Evolutionary conservation across 2,113 vertebrate genomes (phyloP).

Genomic region (Ceyx cyanopectus): DNA sequence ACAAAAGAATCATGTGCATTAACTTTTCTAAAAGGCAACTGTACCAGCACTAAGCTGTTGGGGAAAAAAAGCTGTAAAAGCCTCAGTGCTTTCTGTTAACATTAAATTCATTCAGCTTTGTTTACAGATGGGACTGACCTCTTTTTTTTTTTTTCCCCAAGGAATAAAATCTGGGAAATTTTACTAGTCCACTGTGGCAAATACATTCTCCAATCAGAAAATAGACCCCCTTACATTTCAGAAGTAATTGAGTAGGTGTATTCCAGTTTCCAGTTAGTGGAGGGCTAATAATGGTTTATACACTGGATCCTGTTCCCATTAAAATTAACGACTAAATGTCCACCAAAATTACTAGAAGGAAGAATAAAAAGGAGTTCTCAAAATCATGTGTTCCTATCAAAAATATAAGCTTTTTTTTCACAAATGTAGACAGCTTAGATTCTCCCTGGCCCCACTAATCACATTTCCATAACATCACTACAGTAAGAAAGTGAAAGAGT

Average conservation of each 20-base stretch:
- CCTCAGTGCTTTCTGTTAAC: not conserved
- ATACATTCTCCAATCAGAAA: not conserved
- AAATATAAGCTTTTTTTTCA: not conserved
- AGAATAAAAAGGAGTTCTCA: not conserved
- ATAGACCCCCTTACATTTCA: not conserved
- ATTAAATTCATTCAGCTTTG: slow-evolving; percentile 11
- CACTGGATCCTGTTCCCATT: not conserved
- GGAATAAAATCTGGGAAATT: slow-evolving; percentile 16
- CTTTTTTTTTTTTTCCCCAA: not conserved
- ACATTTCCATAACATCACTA: not conserved
- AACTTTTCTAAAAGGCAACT: slow-evolving; percentile 26
- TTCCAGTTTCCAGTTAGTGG: not conserved
- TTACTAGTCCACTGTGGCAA: slow-evolving; percentile 22
- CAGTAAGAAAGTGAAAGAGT: not conserved
- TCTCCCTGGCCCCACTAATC: not conserved
- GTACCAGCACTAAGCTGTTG: not conserved
- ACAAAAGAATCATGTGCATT: not conserved
- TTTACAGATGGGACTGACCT: slow-evolving; percentile 40
- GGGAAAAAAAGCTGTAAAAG: not conserved
- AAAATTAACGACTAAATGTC: not conserved
- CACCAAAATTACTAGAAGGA: not conserved
- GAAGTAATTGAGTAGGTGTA: not conserved
- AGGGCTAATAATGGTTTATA: not conserved
- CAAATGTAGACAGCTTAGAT: not conserved
- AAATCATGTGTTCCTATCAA: not conserved